Conservation (phyloP, 2,888 invertebrate genomes). For the Cheilosia grossa region DNA sequence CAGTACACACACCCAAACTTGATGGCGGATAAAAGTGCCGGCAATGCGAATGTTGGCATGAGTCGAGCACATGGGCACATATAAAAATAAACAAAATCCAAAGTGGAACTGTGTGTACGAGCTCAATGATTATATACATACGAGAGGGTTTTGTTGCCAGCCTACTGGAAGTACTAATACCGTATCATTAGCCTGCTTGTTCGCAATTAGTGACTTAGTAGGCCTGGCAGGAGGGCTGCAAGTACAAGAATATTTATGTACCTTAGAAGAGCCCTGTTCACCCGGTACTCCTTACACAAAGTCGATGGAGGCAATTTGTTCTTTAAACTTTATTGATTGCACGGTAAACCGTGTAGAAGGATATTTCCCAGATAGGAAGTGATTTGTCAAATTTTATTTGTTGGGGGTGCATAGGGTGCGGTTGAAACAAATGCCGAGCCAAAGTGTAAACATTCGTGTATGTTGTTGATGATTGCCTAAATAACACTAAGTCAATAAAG, state of each 20-base stretch:
- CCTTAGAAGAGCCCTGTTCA: constrained; percentile 6
- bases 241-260: not conserved
- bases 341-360: constrained; percentile 3
- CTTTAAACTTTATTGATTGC: constrained; percentile 54
- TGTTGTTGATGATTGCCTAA: constrained; percentile 58
- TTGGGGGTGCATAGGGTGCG: not conserved
- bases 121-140: constrained; percentile 59
- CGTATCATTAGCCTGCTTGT: constrained; percentile 63
- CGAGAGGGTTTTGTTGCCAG: constrained; percentile 45
- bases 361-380: not conserved
- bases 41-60: not conserved
- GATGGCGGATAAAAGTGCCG: constrained; percentile 42
- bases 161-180: constrained; percentile 45
- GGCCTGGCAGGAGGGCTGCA: not conserved
- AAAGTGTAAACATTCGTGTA: constrained; percentile 44
- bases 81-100: constrained; percentile 30
- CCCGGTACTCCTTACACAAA: not conserved
- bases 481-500: constrained; percentile 54
- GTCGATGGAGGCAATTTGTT: constrained; percentile 21
- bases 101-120: not conserved
- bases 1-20: not conserved
- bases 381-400: not conserved
- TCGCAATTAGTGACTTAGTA: constrained; percentile 59
- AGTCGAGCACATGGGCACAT: not conserved
- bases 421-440: constrained; percentile 26